Evolutionary conservation across 2,888 invertebrate species (phyloP).

Genomic region (Meiosimyza platycephala): DNA sequence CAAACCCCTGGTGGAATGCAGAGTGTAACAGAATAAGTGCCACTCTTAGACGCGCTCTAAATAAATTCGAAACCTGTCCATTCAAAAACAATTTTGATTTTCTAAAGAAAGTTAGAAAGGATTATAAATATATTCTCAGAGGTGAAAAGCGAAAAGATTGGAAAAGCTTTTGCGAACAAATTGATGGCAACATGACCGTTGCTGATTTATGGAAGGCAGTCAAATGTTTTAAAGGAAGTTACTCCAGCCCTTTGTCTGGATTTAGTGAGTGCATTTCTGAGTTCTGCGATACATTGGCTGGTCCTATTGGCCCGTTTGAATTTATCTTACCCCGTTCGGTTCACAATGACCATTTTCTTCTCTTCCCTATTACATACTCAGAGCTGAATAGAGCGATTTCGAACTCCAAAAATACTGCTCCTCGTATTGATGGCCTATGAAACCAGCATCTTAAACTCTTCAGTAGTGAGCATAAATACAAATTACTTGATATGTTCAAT

Average conservation of each 20-base stretch:
- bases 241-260: background rate
- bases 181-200: constrained; percentile 16
- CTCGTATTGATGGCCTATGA: too few species aligned
- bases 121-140: too few species aligned
- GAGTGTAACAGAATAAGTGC: constrained; percentile 4
- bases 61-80: background rate
- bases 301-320: background rate
- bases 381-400: too few species aligned
- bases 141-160: background rate
- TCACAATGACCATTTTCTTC: background rate
- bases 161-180: constrained; percentile 5
- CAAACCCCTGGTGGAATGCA: constrained; percentile 7
- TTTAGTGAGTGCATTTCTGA: background rate
- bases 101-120: too few species aligned
- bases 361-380: too few species aligned
- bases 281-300: constrained; percentile 15
- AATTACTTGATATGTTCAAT: too few species aligned
- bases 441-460: too few species aligned
- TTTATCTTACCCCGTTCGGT: background rate
- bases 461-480: too few species aligned
- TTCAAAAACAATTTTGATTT: too few species aligned
- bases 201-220: constrained; percentile 27
- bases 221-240: constrained; percentile 9
- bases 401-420: too few species aligned
- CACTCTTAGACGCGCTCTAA: background rate